These are phyloP conservation scores for Diadumene lineata DNA, from an alignment of 92 coral and sea anemone genomes.

Conservation along the genomic window DNA sequence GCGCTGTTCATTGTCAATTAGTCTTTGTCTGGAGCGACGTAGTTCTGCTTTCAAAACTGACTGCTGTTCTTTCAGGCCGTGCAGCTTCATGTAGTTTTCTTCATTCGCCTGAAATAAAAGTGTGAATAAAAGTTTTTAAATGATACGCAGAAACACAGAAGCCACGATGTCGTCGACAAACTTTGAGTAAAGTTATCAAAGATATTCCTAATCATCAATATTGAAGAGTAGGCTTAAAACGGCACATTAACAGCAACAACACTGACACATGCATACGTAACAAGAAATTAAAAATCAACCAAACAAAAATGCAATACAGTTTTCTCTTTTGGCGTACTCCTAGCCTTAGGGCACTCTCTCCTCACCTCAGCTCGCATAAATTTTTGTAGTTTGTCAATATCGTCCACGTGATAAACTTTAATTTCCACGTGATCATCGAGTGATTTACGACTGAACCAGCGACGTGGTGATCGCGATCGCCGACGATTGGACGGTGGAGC, in stretches of 20 bases:
- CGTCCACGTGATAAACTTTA: slow-evolving; percentile 86
- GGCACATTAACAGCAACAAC: too few species aligned
- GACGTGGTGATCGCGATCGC: slow-evolving; percentile 67
- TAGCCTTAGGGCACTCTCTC: neutral
- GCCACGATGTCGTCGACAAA: too few species aligned
- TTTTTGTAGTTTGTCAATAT: slow-evolving; percentile 64
- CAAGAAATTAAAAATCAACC: too few species aligned
- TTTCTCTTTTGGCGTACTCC: too few species aligned
- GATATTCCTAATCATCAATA: too few species aligned
- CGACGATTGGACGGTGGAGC: slow-evolving; percentile 65
- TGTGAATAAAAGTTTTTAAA: too few species aligned
- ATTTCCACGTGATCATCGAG: slow-evolving; percentile 73
- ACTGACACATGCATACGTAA: too few species aligned
- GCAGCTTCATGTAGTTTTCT: slow-evolving; percentile 56
- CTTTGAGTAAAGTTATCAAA: too few species aligned
- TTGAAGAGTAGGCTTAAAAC: too few species aligned
- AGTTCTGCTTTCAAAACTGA: slow-evolving; percentile 72
- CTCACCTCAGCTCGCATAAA: slow-evolving; percentile 60
- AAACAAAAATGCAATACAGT: too few species aligned
- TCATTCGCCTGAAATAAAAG: slow-evolving; percentile 52
- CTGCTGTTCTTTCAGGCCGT: slow-evolving; percentile 70
- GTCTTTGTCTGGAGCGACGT: slow-evolving; percentile 69
- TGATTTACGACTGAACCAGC: slow-evolving; percentile 90
- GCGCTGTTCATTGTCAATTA: slow-evolving; percentile 78
- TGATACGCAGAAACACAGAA: too few species aligned